Evolutionary conservation across 2,888 invertebrate species (phyloP), one percentile per base, ranked within the genome.

Genomic region (Sesia apiformis): DNA sequence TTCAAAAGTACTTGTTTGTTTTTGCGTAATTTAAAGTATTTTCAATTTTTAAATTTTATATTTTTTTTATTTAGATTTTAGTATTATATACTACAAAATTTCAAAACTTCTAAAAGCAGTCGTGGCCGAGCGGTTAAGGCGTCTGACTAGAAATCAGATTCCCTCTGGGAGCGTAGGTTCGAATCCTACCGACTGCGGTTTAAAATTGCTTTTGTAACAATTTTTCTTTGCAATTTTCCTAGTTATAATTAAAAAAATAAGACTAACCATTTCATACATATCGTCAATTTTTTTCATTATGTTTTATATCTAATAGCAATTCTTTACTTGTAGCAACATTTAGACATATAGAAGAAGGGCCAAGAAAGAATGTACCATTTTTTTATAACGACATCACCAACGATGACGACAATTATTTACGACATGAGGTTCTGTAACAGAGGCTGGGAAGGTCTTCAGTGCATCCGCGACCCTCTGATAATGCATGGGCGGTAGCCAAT

Each of bases 101-200:
- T 52, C 39, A n/a, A 4, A 52, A 4, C 3, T 4, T 7, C 0
- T 0, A 56, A 0, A 3, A 83, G 93, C 93, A 93, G 94, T 92
- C 93, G 93, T 94, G 94, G 94, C 94, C 94, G 94, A 94, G 94
- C 93, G 94, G 94, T 94, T 94, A 94, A 94, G 94, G 94, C 94
- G 94, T 94, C 93, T 94, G 94, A 94, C 94, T 94, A 93, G 94
- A 94, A 94, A 94, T 94, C 94, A 94, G 94, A 94, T 94, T 94
- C 94, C 94, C 94, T 94, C 93, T 94, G 94, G 94, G 94, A 94
- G 94, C 94, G 94, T 94, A 94, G 94, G 94, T 94, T 94, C 94
- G 94, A 94, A 93, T 94, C 94, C 94, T 94, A 93, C 94, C 93
- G 93, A 92, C 94, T 94, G 94, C 94, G 94, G 69, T 72, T 0